These are phyloP conservation scores for Macropus fuliginosus DNA, from an alignment of 2,797 vertebrate species.

Conservation along the genomic window DNA sequence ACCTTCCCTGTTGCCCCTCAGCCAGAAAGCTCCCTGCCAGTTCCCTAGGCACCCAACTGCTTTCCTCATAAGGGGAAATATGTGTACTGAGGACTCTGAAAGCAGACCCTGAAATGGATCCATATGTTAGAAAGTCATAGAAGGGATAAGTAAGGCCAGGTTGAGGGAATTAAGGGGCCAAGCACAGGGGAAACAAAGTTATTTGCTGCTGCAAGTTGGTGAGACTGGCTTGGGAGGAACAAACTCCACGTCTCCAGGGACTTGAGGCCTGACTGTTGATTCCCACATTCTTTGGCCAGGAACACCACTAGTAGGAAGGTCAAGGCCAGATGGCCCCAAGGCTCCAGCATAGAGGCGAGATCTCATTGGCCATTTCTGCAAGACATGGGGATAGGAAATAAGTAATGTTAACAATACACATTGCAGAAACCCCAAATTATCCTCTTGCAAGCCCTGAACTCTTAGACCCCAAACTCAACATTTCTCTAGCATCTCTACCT, in stretches of 20 bases:
- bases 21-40: not conserved
- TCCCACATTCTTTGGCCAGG: conserved; percentile 31
- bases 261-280: conserved; percentile 1
- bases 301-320: conserved; percentile 53
- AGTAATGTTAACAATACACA: not conserved
- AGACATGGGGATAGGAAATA: conserved; percentile 38
- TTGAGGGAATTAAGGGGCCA: not conserved
- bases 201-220: conserved; percentile 50
- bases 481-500: not conserved
- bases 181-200: conserved; percentile 26
- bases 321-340: conserved; percentile 82
- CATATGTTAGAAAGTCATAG: conserved; percentile 10
- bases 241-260: conserved; percentile 36
- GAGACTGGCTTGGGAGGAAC: conserved; percentile 20
- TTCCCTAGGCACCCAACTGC: not conserved
- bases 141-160: not conserved
- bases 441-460: not conserved
- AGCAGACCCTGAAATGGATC: not conserved
- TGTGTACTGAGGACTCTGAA: not conserved
- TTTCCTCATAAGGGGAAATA: not conserved
- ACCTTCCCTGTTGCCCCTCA: not conserved
- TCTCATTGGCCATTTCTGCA: conserved; percentile 94
- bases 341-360: conserved; percentile 90
- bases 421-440: not conserved
- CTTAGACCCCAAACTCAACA: not conserved